Evolutionary conservation across 2,888 invertebrate genomes (phyloP), one percentile per base, ranked within the genome.

Genomic region (Oscheius sp.): DNA sequence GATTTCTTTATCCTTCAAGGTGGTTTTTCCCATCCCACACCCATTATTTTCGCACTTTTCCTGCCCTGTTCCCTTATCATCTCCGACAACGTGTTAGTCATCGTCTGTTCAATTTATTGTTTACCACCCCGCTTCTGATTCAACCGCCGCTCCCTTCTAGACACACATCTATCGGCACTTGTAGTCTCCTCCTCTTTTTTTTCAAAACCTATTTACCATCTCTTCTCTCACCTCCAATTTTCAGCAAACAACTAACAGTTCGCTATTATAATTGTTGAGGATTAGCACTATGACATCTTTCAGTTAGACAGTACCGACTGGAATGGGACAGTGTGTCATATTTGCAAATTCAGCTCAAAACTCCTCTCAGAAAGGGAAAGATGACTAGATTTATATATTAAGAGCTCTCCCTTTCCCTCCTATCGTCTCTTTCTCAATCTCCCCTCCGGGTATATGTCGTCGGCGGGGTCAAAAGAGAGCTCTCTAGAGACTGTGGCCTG

Each of bases 361-460:
- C n/a, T n/a, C n/a, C n/a, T n/a, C n/a, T n/a, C n/a, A n/a, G n/a
- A n/a, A n/a, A n/a, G n/a, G n/a, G n/a, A n/a, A n/a, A n/a, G n/a
- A n/a, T n/a, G n/a, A n/a, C n/a, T n/a, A n/a, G n/a, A n/a, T n/a
- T n/a, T n/a, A n/a, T n/a, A n/a, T n/a, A n/a, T n/a, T n/a, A n/a
- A n/a, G n/a, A n/a, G n/a, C n/a, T n/a, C n/a, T n/a, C 41, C 41
- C n/a, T 41, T 14, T 41, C 41, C 41, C 14, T 12, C 41, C 50
- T n/a, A n/a, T n/a, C 33, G 54, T 54, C 54, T 33, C 33, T 33
- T 54, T 33, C n/a, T n/a, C 54, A 54, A 54, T 54, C 54, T 33
- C 20, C 12, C 54, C 54, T 32, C 54, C 33, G 54, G 54, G 54
- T 24, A 54, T 9, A 32, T 54, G 41, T 20, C 41, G 41, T 41